These are phyloP conservation scores for Numida meleagris DNA, from an alignment of 2,113 vertebrate genomes.

Conservation along the genomic window DNA sequence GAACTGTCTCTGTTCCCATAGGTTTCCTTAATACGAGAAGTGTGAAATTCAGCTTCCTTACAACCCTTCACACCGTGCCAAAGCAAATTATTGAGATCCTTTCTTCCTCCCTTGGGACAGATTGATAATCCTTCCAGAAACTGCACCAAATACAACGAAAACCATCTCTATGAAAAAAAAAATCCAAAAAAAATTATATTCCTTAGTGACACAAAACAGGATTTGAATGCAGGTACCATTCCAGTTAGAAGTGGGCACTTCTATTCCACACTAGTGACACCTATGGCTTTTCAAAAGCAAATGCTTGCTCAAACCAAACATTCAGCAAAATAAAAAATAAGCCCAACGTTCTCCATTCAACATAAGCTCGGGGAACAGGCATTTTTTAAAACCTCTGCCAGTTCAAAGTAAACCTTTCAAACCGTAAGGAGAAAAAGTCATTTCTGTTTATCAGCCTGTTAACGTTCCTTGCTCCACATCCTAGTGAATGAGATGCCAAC, in stretches of 20 bases:
- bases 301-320: not conserved
- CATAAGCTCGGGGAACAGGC: slow-evolving; percentile 40
- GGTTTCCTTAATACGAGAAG: not conserved
- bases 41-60: slow-evolving; percentile 1
- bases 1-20: not conserved
- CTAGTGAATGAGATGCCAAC: not conserved
- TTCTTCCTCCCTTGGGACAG: not conserved
- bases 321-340: slow-evolving; percentile 44
- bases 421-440: slow-evolving; percentile 38
- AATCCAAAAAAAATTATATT: not conserved
- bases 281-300: not conserved
- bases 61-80: not conserved
- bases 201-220: not conserved
- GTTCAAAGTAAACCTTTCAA: slow-evolving; percentile 68
- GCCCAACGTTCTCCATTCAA: not conserved
- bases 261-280: not conserved
- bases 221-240: not conserved
- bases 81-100: not conserved
- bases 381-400: slow-evolving; percentile 62
- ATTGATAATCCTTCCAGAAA: slow-evolving; percentile 19
- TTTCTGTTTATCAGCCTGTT: slow-evolving; percentile 46
- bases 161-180: not conserved
- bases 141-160: not conserved
- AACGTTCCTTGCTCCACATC: not conserved
- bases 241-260: not conserved